These are phyloP conservation scores for Apostichopus leukothele DNA, from an alignment of 53 echinoderm and acorn worm species.

Conservation along the genomic window DNA sequence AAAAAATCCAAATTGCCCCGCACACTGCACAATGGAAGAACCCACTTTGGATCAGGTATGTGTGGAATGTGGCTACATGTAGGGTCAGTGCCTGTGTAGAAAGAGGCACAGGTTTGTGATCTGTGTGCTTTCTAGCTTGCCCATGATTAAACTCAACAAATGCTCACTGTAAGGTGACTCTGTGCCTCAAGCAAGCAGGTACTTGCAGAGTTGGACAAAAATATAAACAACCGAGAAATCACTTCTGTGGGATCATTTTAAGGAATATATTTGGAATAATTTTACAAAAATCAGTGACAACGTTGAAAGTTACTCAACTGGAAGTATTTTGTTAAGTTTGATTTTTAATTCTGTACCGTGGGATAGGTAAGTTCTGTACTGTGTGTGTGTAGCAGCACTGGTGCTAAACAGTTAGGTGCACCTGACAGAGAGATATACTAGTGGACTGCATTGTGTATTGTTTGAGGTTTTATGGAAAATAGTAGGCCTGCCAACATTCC, in stretches of 20 bases:
- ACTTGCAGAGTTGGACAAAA: neutral
- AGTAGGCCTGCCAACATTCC: slow-evolving; percentile 30
- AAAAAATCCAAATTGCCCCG: slow-evolving; percentile 7
- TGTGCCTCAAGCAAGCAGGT: neutral
- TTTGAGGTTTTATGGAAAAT: slow-evolving; percentile 26
- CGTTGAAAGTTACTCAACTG: too few species aligned
- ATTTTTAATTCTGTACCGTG: too few species aligned
- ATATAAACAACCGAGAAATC: neutral
- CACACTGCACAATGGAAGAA: slow-evolving; percentile 34
- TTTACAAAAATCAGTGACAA: neutral
- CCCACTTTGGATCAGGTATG: slow-evolving; percentile 30
- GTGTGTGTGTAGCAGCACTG: too few species aligned
- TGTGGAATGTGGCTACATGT: slow-evolving; percentile 44
- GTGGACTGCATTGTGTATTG: neutral
- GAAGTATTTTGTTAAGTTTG: too few species aligned
- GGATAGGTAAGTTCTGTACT: too few species aligned
- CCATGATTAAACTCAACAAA: neutral
- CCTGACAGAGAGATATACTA: too few species aligned
- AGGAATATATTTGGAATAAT: neutral
- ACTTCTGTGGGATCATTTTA: neutral
- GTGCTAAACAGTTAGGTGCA: too few species aligned
- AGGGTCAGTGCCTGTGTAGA: slow-evolving; percentile 28
- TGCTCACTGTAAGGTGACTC: neutral
- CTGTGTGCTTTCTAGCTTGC: neutral
- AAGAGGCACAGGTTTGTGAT: neutral